Evolutionary conservation across 1,140 invertebrate genomes (phyloP), one percentile per base, ranked within the genome.

Genomic region (Euwallacea fornicatus): DNA sequence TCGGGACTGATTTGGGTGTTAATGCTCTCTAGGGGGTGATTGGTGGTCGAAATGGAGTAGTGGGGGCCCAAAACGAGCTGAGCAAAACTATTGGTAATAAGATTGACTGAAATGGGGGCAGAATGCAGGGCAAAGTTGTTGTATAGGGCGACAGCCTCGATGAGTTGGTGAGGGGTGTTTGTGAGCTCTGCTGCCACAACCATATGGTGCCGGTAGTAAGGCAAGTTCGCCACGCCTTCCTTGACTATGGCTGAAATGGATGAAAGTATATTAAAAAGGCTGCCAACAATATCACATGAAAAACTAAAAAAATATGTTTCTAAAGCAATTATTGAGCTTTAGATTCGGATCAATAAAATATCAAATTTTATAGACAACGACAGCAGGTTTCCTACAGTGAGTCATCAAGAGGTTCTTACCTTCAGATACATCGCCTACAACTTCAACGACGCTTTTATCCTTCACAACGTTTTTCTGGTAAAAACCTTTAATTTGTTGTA

Each of bases 71-170:
- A 33, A 44, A 78, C 16, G 41, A 61, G 80, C 60, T 83, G 78
- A 0, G 89, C 80, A 7, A 90, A 59, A 44, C 86, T 77, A 78
- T 88, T 89, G 60, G 84, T 82, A 3, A 90, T 73, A 9, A 87
- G 65, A 76, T 86, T 86, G 33, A 91, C 76, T 0, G 86, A 82
- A 4, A 88, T 83, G 0, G 88, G 88, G 13, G 86, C 83, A 2
- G 86, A 83, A 81, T 91, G 90, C 10, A 84, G 86, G 0, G 88
- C 82, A 6, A 77, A 77, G n/a, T 83, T 83, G 4, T 85, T 85
- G 78, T 83, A 87, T 0, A 81, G 83, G 69, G 81, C 82, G 4
- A 81, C 81, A 76, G 58, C 44, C 4, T 75, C 61, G 11, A n/a
- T 44, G 9, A 65, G 42, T 13, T 72, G 46, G 9, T 47, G 15